A percentile compares a stretch with the other conserved stretches of the same genome.
These are phyloP conservation scores for Cydia splendana DNA, from an alignment of 1,140 invertebrate species.

Conservation along the genomic window DNA sequence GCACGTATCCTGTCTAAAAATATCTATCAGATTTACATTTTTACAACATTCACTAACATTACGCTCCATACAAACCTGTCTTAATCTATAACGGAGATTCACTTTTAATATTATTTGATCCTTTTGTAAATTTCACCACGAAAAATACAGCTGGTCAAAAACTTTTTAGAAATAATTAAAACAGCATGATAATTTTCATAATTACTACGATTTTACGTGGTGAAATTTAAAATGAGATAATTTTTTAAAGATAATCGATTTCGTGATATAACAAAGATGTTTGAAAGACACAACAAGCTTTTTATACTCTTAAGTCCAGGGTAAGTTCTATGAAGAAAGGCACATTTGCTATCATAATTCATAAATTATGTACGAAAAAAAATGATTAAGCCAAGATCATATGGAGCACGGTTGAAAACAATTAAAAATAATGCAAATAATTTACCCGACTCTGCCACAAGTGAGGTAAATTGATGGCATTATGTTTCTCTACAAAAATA, in stretches of 20 bases:
- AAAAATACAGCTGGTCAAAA: too few species aligned
- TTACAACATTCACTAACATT: slow-evolving; percentile 58
- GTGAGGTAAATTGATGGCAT: slow-evolving; percentile 19
- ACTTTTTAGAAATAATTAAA: too few species aligned
- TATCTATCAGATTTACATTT: slow-evolving; percentile 75
- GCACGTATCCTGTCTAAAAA: slow-evolving; percentile 65
- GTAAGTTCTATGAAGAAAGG: neutral
- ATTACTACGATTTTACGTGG: too few species aligned
- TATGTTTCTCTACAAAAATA: slow-evolving; percentile 18
- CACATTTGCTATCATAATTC: neutral
- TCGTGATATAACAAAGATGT: neutral
- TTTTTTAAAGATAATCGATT: neutral
- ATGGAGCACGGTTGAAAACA: slow-evolving; percentile 2
- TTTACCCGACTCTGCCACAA: neutral
- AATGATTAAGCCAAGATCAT: neutral
- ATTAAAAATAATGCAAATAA: slow-evolving; percentile 3
- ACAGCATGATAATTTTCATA: too few species aligned
- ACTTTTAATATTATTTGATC: neutral
- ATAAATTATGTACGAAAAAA: neutral
- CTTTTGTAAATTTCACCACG: neutral
- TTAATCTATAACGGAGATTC: neutral
- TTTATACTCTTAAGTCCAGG: neutral
- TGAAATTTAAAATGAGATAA: neutral
- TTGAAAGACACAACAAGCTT: neutral
- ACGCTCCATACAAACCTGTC: neutral